phyloP scores from a whole-genome alignment of 2,797 vertebrate species.

The Amniataba percoides region DNA sequence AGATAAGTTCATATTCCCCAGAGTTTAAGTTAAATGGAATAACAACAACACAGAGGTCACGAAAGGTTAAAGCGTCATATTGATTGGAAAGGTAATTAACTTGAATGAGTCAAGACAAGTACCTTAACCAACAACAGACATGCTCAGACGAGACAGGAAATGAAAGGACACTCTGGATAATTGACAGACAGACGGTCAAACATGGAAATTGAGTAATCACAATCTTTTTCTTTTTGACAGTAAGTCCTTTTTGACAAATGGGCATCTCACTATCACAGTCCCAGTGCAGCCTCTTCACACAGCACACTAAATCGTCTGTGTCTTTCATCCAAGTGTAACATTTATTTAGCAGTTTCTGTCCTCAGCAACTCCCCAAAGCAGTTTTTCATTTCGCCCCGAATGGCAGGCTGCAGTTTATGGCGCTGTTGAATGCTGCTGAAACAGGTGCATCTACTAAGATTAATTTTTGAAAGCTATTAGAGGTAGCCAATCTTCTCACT shows the following conservation, averaged over 20 bases:
- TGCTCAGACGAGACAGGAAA: slow-evolving; percentile 16
- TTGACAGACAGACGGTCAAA: slow-evolving; percentile 19
- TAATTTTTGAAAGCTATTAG: too few species aligned
- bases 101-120: slow-evolving; percentile 53
- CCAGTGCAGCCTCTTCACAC: slow-evolving; percentile 17
- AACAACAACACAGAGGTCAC: slow-evolving; percentile 67
- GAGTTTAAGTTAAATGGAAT: slow-evolving; percentile 60
- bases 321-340: slow-evolving; percentile 39
- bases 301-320: slow-evolving; percentile 18
- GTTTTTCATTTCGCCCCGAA: slow-evolving; percentile 44
- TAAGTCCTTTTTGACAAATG: slow-evolving; percentile 21
- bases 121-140: slow-evolving; percentile 53
- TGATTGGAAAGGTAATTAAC: slow-evolving; percentile 77
- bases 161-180: background rate
- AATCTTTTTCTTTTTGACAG: slow-evolving; percentile 15
- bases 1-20: slow-evolving; percentile 52
- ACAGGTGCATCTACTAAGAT: background rate
- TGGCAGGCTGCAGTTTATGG: background rate
- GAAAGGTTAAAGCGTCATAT: slow-evolving; percentile 72
- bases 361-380: slow-evolving; percentile 33
- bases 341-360: slow-evolving; percentile 32
- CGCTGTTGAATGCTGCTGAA: background rate
- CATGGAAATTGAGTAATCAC: slow-evolving; percentile 17
- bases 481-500: too few species aligned
- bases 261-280: slow-evolving; percentile 22